These are phyloP conservation scores for Apostichopus californicus DNA, from an alignment of 35 echinoderm and acorn worm genomes.

Conservation along the genomic window DNA sequence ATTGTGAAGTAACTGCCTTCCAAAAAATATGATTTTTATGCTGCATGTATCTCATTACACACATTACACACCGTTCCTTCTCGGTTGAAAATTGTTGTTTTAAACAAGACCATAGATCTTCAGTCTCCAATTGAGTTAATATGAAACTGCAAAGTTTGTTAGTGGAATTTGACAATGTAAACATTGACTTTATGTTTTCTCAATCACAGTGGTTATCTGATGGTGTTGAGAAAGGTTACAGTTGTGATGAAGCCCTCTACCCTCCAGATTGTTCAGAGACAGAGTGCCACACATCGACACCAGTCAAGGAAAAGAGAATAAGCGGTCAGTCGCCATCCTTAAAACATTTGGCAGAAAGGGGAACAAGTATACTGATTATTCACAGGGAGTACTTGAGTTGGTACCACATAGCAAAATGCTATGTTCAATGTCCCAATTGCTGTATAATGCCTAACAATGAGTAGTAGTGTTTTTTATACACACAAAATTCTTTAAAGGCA, in stretches of 20 bases:
- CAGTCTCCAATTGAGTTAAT: background rate
- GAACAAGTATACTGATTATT: too few relatives aligned
- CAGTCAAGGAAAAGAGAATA: constrained; percentile 51
- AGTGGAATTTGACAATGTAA: background rate
- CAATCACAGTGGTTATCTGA: constrained; percentile 87
- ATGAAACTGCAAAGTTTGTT: background rate
- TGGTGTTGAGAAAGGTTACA: constrained; percentile 76
- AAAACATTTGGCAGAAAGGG: background rate
- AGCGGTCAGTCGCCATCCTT: constrained; percentile 61
- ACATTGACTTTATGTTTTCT: constrained; percentile 17
- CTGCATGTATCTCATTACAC: background rate
- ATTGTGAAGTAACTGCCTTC: too few relatives aligned
- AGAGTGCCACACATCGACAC: constrained; percentile 72
- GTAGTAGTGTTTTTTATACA: too few relatives aligned
- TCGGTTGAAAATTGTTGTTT: background rate
- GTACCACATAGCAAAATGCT: too few relatives aligned
- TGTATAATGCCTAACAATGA: too few relatives aligned
- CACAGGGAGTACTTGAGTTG: too few relatives aligned
- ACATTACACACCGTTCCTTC: background rate
- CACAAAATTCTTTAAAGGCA: too few relatives aligned
- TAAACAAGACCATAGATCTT: too few relatives aligned
- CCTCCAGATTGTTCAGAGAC: background rate
- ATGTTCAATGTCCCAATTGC: too few relatives aligned
- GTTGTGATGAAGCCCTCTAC: constrained; percentile 82
- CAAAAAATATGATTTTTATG: background rate